Evolutionary conservation across 2,888 invertebrate species (phyloP), one percentile per base, ranked within the genome.

Genomic region (Pheosia gnoma): DNA sequence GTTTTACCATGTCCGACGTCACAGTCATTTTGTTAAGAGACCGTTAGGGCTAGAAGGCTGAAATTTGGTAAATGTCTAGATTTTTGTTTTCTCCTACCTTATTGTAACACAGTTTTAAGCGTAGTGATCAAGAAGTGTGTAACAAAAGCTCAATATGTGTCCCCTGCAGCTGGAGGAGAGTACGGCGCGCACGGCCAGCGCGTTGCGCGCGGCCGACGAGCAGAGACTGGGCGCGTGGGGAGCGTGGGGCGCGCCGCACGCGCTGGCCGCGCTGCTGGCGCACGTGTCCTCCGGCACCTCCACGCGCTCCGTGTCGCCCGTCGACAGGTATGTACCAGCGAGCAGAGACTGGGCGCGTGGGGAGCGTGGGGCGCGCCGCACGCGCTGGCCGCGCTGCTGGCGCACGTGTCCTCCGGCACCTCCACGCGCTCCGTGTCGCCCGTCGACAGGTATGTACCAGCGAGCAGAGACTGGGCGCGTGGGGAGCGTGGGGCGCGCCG

Each of bases 401-500:
- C 93, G 67, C 94, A 90, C 80, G 91, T 94, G 60, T 94, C 94
- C 57, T 94, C 94, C 3, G 95, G 94, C 54, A 94, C 94, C 61
- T 95, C 94, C 70, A 95, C 95, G 10, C 84, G 95, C 70, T 95
- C 95, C 65, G 94, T 94, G 57, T 96, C 96, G 5, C 96, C 96
- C 1, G 94, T 94, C 1, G 95, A 96, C 75, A 87, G 86, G 91
- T 90, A 38, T 43, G n/a, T 38, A 8, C 43, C 9, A 9, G 4
- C 43, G 43, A 45, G 25, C 43, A 45, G 9, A 60, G 3, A 47
- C 25, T 25, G 25, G 25, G 25, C 25, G 25, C 25, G 25, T 25
- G 25, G 25, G 25, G 25, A 25, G 25, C 25, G 25, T 25, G 25
- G 25, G 25, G 25, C 6, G 82, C 82, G 13, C 83, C 86, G 58